Evolutionary conservation across 2,888 invertebrate genomes (phyloP).

Genomic region (Cephalotes varians): DNA sequence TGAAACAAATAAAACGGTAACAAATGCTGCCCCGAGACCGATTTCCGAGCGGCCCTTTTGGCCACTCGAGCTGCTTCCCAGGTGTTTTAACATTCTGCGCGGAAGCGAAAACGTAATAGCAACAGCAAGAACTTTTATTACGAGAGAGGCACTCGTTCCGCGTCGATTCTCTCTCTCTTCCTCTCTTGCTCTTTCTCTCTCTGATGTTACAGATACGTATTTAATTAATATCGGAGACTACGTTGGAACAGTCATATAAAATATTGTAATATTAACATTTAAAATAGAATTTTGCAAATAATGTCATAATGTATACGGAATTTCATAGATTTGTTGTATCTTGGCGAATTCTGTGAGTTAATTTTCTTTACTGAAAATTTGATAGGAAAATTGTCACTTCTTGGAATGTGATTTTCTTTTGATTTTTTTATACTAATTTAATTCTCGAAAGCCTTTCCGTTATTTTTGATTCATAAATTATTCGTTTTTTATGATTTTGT

Average conservation of each 20-base stretch:
- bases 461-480: background rate
- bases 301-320: background rate
- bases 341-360: background rate
- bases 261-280: background rate
- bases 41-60: slow-evolving; percentile 47
- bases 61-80: background rate
- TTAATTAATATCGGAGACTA: background rate
- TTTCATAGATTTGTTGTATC: background rate
- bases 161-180: background rate
- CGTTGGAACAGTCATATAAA: background rate
- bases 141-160: background rate
- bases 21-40: slow-evolving; percentile 65
- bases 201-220: background rate
- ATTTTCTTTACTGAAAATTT: background rate
- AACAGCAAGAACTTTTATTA: slow-evolving; percentile 5
- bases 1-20: slow-evolving; percentile 75
- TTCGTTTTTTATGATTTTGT: background rate
- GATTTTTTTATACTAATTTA: background rate
- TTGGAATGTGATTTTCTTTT: background rate
- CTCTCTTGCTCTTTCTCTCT: background rate
- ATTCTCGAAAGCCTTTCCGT: background rate
- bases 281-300: background rate
- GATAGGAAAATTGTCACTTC: background rate
- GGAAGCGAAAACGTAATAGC: slow-evolving; percentile 4
- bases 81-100: slow-evolving; percentile 15